A percentile compares a stretch with the other conserved stretches of the same genome.
phyloP scores from a whole-genome alignment of 2,113 vertebrate species.

The Ailuropoda melanoleuca region DNA sequence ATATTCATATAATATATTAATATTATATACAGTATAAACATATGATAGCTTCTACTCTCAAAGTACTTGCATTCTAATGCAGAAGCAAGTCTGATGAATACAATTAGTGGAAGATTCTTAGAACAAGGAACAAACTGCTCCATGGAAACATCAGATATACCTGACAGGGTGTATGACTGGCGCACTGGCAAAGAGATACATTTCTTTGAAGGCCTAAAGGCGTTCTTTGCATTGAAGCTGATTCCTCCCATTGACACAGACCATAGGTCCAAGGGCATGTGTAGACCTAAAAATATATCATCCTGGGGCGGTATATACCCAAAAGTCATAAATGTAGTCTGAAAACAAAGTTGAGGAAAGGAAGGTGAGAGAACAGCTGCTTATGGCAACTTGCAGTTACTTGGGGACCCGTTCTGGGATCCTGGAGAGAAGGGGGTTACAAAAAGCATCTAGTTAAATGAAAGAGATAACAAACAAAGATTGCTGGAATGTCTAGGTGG shows the following conservation, averaged over 20 bases:
- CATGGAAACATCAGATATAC: background rate
- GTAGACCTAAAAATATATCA: background rate
- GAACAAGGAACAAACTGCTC: background rate
- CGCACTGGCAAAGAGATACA: background rate
- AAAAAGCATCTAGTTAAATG: background rate
- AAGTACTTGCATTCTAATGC: background rate
- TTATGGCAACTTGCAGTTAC: background rate
- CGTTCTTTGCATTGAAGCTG: background rate
- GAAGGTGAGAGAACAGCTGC: background rate
- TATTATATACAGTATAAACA: background rate
- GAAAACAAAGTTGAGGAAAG: background rate
- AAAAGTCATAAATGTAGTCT: background rate
- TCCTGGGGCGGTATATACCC: background rate
- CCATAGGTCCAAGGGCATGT: background rate
- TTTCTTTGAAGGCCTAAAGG: background rate
- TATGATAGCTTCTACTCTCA: background rate
- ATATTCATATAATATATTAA: background rate
- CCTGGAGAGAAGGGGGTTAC: background rate
- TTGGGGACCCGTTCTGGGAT: background rate
- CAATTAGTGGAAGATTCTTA: background rate
- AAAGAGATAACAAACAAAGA: background rate
- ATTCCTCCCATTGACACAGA: background rate
- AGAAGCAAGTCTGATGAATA: background rate
- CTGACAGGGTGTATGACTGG: accelerated
- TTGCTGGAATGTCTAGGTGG: background rate